A percentile compares a stretch with the other conserved stretches of the same genome.
Conservation (phyloP, 2,797 vertebrate genomes). For the Chaunax sp. region DNA sequence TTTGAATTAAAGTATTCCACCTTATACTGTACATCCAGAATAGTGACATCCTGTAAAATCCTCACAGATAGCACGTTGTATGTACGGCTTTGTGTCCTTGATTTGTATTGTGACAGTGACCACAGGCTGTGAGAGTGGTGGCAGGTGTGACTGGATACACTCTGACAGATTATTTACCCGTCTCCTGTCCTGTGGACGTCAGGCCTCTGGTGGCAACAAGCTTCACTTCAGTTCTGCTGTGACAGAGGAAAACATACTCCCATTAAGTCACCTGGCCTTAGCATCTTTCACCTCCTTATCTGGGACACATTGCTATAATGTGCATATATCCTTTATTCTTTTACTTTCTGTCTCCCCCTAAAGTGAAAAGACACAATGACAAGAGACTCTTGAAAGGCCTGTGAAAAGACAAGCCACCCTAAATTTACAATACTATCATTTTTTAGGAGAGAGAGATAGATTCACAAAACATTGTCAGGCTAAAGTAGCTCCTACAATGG, state of each 20-base stretch:
- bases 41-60: background rate
- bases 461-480: background rate
- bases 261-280: conserved; percentile 63
- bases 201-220: conserved; percentile 52
- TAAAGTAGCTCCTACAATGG: background rate
- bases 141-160: conserved; percentile 60
- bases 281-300: conserved; percentile 23
- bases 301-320: conserved; percentile 2
- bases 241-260: conserved; percentile 57
- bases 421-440: too few species aligned
- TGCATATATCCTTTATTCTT: background rate
- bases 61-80: background rate
- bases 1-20: background rate
- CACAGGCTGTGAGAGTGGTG: conserved; percentile 32
- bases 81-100: conserved; percentile 29
- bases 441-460: background rate
- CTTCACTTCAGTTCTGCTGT: conserved; percentile 37
- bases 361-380: background rate
- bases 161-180: conserved; percentile 58
- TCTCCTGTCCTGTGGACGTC: conserved; percentile 43
- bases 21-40: background rate
- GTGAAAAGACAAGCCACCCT: too few species aligned
- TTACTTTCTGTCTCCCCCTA: background rate
- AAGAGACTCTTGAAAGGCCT: background rate
- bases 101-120: conserved; percentile 20